Base-by-base conservation (phyloP, 2,888 invertebrate genomes). In the Lepidochitona cinerea region DNA sequence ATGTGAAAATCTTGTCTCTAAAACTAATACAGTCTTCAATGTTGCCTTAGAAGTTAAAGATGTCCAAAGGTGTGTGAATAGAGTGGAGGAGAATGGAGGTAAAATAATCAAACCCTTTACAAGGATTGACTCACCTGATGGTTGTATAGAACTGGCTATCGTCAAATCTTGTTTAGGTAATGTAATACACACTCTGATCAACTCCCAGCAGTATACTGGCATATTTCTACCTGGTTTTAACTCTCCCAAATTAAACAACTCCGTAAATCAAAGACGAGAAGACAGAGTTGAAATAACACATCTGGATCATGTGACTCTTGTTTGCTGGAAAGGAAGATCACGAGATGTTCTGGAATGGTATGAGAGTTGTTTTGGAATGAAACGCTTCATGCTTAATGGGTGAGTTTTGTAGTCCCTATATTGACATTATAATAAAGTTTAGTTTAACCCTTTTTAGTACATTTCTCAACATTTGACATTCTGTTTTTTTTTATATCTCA, bases 241-340 rank as follows among this genome's bases (percentile, higher is more conserved):
- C 0, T 7, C 37, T 9, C 49, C 71, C 6, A 69, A 59, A 32
- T 66, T 72, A 23, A 53, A 41, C 12, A 35, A 66, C 33, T 23
- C 36, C 67, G 41, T 66, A 72, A 41, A 78, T 75, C 26, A 72
- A 9, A 49, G 53, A 0, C n/a, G 26, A 33, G 49, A 36, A 1
- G 41, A 37, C 9, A 36, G 26, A 14, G 33, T 66, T 37, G 65
- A 81, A 14, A 74, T 83, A 59, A 83, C 88, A 14, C 86, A 87
- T 75, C 81, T 92, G 75, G 92, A 92, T 80, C 92, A 92, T 82
- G 86, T 92, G 6, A 89, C 92, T 6, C 86, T 89, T 75, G 91
- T 89, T 0, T 89, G 89, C 74, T 75, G 83, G 14, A 75, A 78
- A 54, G 91, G 91, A 12, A 82, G 89, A 70, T 88, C 90, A 3